Base-by-base conservation (phyloP, 1,140 invertebrate genomes). In the Anoplophora glabripennis region DNA sequence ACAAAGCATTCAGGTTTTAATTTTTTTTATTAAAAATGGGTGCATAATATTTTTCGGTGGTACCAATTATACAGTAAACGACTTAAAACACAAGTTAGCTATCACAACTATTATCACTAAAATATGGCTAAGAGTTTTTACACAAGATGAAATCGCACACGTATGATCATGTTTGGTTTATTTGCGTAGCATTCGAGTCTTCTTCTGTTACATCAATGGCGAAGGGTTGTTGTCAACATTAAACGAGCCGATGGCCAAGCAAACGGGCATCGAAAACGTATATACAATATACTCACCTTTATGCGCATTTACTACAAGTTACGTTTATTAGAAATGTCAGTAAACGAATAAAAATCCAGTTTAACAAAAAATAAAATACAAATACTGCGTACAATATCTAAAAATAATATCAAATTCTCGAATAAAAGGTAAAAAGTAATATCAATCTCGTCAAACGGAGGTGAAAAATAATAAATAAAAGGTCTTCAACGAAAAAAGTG, bases 41-140 rank as follows among this genome's bases (percentile, higher is more conserved):
- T 56, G 54, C 54, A 56, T 56, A 47, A 40, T 44, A 35, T 55
- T 56, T 56, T n/a, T 56, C n/a, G 21, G 34, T 40, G 54, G 38
- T 47, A 56, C 21, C 34, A 47, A 56, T 41, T 33, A n/a, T 56
- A 47, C 34, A 56, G n/a, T 56, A 56, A 56, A 56, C 47, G 47
- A 56, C 54, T 56, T 45, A 47, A 38, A 56, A 15, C 46, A 40
- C 18, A 56, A 18, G n/a, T 56, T 21, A 37, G 37, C 42, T 47
- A 56, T 48, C 44, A 56, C 45, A 36, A 47, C n/a, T 47, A 56
- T 15, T 48, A 48, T 56, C 42, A 47, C 44, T 56, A 56, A 47
- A 56, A 47, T 47, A 56, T 56, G 44, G 54, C 54, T 56, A 48
- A n/a, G 47, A 36, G 15, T 56, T 48, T 18, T 37, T 21, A 56